Conservation (phyloP, 1,140 invertebrate genomes). For the Cherax quadricarinatus region DNA sequence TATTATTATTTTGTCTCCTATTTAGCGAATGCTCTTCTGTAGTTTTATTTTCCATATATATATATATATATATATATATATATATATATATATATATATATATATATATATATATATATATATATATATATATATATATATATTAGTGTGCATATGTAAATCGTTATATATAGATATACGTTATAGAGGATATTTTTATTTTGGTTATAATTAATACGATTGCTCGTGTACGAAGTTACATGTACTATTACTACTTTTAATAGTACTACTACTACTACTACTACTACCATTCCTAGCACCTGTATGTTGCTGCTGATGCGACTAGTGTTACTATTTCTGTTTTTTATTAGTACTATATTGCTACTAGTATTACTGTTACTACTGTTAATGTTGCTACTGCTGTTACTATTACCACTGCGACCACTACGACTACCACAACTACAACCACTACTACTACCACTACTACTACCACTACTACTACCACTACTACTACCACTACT, state of each 20-base stretch:
- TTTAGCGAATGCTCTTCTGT: not conserved
- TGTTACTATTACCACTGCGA: not conserved
- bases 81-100: constrained; percentile 12
- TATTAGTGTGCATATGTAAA: not conserved
- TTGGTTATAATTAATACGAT: not conserved
- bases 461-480: not conserved
- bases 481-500: not conserved
- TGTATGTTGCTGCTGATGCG: not conserved
- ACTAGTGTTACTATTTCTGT: not conserved
- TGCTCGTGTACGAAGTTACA: too few species aligned
- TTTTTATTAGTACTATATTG: not conserved
- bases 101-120: constrained; percentile 14
- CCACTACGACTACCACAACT: not conserved
- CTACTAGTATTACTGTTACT: not conserved
- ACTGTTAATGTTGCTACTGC: not conserved
- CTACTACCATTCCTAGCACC: constrained; percentile 4
- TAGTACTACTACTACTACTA: constrained; percentile 1
- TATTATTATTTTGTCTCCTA: not conserved
- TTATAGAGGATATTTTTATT: not conserved
- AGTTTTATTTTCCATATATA: not conserved
- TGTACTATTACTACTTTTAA: not conserved
- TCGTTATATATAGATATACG: not conserved
- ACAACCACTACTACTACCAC: too few species aligned
- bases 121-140: constrained; percentile 11
- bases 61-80: constrained; percentile 7